Evolutionary conservation across 2,113 vertebrate genomes (phyloP).

Genomic region (Athene cunicularia): DNA sequence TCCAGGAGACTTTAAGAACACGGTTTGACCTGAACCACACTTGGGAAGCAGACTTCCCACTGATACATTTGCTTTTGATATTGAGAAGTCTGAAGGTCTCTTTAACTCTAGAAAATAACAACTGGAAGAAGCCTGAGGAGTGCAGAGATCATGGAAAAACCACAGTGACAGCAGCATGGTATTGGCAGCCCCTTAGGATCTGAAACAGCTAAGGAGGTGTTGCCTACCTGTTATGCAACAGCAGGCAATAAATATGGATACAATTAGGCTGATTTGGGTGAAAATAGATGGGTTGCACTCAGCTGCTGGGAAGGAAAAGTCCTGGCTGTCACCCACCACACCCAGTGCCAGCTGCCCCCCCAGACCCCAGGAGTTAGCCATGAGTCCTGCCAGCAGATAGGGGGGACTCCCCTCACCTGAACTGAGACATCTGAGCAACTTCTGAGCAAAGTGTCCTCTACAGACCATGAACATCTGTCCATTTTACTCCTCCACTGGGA

Average conservation of each 20-base stretch:
- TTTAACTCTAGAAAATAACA: not conserved
- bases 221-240: not conserved
- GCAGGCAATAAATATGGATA: not conserved
- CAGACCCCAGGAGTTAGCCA: not conserved
- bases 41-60: not conserved
- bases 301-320: not conserved
- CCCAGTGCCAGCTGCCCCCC: not conserved
- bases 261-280: not conserved
- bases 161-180: not conserved
- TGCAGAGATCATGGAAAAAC: not conserved
- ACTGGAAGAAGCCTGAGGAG: not conserved
- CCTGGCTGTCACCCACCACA: not conserved
- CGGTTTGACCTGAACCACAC: fast-evolving
- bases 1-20: not conserved
- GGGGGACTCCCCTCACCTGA: not conserved
- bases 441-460: not conserved
- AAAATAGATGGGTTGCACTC: not conserved
- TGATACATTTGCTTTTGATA: not conserved
- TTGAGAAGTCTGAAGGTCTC: not conserved
- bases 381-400: not conserved
- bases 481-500: not conserved
- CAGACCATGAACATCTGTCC: no score
- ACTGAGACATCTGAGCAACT: not conserved
- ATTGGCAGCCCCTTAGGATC: not conserved
- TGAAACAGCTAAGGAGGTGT: not conserved